phyloP scores from a whole-genome alignment of 1,140 invertebrate genomes.

The Akabosia matsudoensis region DNA sequence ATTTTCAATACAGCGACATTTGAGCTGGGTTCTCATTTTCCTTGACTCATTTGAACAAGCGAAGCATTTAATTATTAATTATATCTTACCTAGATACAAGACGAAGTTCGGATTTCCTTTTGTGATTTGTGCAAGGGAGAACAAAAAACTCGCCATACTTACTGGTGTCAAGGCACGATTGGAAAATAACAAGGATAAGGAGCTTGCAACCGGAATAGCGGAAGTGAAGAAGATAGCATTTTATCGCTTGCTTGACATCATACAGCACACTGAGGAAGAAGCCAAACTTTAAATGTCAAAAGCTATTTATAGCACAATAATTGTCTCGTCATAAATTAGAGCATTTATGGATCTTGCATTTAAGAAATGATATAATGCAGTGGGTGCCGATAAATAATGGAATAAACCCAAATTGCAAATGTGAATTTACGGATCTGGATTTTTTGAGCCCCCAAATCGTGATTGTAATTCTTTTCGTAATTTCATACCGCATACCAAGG shows the following conservation, averaged over 20 bases:
- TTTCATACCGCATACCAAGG: too few relatives aligned
- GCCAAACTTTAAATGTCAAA: constrained; percentile 7
- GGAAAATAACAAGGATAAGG: constrained; percentile 56
- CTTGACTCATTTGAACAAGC: background rate
- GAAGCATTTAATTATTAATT: background rate
- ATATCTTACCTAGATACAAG: constrained; percentile 56
- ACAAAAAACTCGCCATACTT: constrained; percentile 62
- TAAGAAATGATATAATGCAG: too few relatives aligned
- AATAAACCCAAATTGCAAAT: too few relatives aligned
- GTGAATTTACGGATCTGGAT: too few relatives aligned
- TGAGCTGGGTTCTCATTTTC: too few relatives aligned
- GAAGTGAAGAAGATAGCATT: constrained; percentile 66
- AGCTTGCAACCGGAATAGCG: constrained; percentile 60
- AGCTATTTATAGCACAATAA: background rate
- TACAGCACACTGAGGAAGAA: constrained; percentile 23
- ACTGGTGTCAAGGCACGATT: constrained; percentile 57
- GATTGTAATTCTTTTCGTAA: too few relatives aligned
- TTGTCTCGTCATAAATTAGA: background rate
- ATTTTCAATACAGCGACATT: too few relatives aligned
- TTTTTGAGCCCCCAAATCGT: too few relatives aligned
- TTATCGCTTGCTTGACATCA: constrained; percentile 37
- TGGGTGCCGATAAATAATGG: too few relatives aligned
- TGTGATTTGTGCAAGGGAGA: constrained; percentile 66
- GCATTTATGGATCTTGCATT: too few relatives aligned
- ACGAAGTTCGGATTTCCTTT: constrained; percentile 68